phyloP scores from a whole-genome alignment of 1,140 invertebrate species.

The Trichoplusia ni region DNA sequence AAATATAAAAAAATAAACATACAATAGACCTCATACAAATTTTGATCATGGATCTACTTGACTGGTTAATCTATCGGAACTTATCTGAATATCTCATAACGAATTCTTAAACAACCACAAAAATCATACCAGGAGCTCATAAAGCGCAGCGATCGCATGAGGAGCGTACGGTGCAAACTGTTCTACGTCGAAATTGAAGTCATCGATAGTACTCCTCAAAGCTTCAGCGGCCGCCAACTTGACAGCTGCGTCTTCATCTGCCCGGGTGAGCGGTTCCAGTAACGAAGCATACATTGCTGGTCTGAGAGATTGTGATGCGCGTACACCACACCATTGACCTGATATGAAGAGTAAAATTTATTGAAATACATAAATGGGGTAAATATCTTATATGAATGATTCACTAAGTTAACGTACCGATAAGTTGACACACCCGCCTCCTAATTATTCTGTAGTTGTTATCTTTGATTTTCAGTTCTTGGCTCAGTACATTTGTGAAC shows the following conservation, averaged over 20 bases:
- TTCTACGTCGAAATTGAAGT: conserved; percentile 95
- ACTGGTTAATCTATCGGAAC: too few species aligned
- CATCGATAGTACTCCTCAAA: conserved; percentile 92
- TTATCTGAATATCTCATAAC: too few species aligned
- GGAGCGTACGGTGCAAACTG: conserved; percentile 93
- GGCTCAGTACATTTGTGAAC: conserved; percentile 91
- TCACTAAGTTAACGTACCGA: conserved; percentile 79
- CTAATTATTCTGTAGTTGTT: conserved; percentile 94
- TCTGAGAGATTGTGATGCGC: conserved; percentile 89
- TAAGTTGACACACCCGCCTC: conserved; percentile 93
- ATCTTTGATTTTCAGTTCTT: conserved; percentile 91
- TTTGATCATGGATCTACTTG: too few species aligned
- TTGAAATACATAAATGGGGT: not conserved
- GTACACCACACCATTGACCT: conserved; percentile 93
- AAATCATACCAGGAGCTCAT: conserved; percentile 85
- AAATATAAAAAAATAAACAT: not conserved
- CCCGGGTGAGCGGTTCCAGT: conserved; percentile 85
- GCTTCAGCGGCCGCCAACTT: conserved; percentile 90
- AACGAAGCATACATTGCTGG: conserved; percentile 92
- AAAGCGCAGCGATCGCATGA: conserved; percentile 89
- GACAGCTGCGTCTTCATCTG: conserved; percentile 90
- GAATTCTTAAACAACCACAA: not conserved
- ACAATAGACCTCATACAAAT: too few species aligned
- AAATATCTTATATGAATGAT: not conserved
- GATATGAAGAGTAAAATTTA: not conserved